Base-by-base conservation (phyloP, 2,888 invertebrate species). In the Podotricha telesiphe region DNA sequence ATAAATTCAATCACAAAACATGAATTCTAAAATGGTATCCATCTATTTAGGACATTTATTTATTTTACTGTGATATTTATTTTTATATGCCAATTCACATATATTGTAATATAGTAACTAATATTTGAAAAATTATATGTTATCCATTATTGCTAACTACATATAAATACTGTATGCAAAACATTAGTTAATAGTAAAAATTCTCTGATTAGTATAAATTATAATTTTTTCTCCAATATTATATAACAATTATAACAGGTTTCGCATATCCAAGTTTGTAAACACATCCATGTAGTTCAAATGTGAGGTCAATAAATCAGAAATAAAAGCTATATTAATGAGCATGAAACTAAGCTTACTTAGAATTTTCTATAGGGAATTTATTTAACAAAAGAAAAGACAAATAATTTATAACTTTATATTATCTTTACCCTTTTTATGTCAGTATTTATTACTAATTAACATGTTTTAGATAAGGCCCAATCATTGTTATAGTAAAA, bases 11-110 rank as follows among this genome's bases (percentile, higher is more conserved):
- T 83, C 78, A 82, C 84, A 83, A 91, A 91, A 89, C 91, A 91
- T 88, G 82, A 84, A 92, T 93, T 92, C 91, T 91, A 91, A 92
- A 93, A 81, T 84, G 77, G 82, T 90, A 89, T 92, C 90, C 72
- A 61, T 67, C 66, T 48, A 72, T 65, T 45, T 37, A 68, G 48
- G 37, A n/a, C 80, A 75, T 85, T 86, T 87, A 74, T 85, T 86
- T 87, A 74, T 63, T 74, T 76, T 80, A 86, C 88, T 88, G 88
- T 89, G 88, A 88, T 87, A 86, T 82, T 48, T 65, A 40, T 63
- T 66, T 42, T 17, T 48, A 61, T 42, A 40, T 37, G 28, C 22
- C 51, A 28, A 53, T 53, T 28, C 53, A 37, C 13, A 42, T 42
- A 11, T 3, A 42, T 42, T 13, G 13, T 3, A 42, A 1, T 42